Percentiles rank a stretch among this genome's conserved stretches.
These are phyloP conservation scores for Cosmia trapezina DNA, from an alignment of 2,888 invertebrate genomes.

Conservation along the genomic window DNA sequence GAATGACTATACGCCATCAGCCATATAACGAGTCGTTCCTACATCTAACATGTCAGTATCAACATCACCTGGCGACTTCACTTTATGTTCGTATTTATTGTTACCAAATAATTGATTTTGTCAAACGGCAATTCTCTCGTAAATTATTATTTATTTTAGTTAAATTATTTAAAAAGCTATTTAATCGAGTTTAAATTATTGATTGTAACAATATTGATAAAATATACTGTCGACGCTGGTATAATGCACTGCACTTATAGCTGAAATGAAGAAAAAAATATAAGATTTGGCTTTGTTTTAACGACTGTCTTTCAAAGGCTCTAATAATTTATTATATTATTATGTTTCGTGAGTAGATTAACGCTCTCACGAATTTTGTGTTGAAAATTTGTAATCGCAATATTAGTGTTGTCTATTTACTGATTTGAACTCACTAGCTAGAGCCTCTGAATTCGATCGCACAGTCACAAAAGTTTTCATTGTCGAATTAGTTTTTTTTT, in stretches of 20 bases:
- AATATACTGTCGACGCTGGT: conserved; percentile 26
- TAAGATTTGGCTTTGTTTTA: conserved; percentile 6
- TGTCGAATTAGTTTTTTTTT: not conserved
- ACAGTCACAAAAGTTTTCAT: not conserved
- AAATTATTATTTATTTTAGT: conserved; percentile 62
- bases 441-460: conserved; percentile 2
- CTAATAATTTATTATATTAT: not conserved
- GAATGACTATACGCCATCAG: conserved; percentile 60
- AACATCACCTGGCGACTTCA: conserved; percentile 40
- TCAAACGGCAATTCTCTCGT: conserved; percentile 56
- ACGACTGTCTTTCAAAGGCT: not conserved
- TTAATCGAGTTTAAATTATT: conserved; percentile 59
- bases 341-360: not conserved
- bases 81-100: conserved; percentile 74
- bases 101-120: conserved; percentile 80
- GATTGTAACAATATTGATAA: conserved; percentile 35
- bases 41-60: conserved; percentile 35
- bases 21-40: conserved; percentile 67
- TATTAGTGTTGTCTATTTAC: not conserved
- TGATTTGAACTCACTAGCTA: not conserved
- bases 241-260: conserved; percentile 27
- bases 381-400: not conserved
- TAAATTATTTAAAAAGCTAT: conserved; percentile 57
- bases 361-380: not conserved
- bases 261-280: conserved; percentile 22